Conservation (phyloP, 2,888 invertebrate species). For the Caradrina kadenii region DNA sequence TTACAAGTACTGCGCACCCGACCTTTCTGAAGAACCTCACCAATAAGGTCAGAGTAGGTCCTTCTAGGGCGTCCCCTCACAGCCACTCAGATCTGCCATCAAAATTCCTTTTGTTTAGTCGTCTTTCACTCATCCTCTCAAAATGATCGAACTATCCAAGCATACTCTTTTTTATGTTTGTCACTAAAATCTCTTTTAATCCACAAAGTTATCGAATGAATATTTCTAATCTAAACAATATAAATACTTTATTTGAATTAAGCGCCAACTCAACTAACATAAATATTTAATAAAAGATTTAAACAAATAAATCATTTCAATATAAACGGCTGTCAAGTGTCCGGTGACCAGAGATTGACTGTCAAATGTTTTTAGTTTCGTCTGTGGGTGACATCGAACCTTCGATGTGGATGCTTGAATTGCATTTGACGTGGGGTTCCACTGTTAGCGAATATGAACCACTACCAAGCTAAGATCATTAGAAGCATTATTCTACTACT, state of each 20-base stretch:
- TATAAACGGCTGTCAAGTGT: conserved; percentile 17
- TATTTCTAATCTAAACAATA: not conserved
- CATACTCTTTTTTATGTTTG: no score
- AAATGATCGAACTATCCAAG: no score
- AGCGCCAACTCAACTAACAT: not conserved
- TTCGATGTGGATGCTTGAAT: conserved; percentile 4
- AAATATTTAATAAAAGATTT: conserved; percentile 14
- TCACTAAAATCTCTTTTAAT: no score
- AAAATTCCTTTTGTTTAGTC: no score
- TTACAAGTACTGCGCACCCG: no score
- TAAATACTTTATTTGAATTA: not conserved
- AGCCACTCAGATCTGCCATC: no score
- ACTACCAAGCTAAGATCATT: no score
- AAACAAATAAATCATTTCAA: conserved; percentile 9
- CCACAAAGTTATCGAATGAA: not conserved
- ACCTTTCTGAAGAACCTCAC: no score
- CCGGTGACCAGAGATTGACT: conserved; percentile 41
- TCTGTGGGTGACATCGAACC: conserved; percentile 18
- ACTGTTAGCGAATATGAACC: conserved; percentile 1
- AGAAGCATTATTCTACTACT: no score
- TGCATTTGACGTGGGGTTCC: conserved; percentile 12
- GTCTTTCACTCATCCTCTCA: no score
- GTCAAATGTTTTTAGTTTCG: conserved; percentile 42
- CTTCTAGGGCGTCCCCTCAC: no score
- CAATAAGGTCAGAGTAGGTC: no score